A percentile compares a stretch with the other conserved stretches of the same genome.
These are phyloP conservation scores for Naja naja DNA, from an alignment of 2,113 vertebrate genomes.

Conservation along the genomic window DNA sequence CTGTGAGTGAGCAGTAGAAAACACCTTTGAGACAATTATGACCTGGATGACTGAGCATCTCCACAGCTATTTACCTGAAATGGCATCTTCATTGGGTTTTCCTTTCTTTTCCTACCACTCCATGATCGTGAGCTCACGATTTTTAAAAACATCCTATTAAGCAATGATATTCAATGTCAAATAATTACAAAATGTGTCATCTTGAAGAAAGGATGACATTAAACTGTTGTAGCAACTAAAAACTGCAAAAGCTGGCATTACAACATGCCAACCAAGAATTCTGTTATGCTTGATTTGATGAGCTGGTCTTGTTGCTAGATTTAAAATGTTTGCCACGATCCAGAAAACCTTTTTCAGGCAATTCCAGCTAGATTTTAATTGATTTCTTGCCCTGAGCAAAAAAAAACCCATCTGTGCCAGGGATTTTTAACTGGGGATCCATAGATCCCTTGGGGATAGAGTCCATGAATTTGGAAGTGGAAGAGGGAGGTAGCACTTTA, in stretches of 20 bases:
- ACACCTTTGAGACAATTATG: no score
- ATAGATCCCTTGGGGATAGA: background rate
- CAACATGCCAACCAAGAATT: background rate
- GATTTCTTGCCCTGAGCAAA: background rate
- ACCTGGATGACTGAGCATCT: no score
- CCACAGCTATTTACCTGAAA: background rate
- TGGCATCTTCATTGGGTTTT: conserved; percentile 28
- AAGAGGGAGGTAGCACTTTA: background rate
- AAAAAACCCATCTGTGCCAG: background rate
- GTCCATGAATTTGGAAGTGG: background rate
- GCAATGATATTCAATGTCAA: conserved; percentile 24
- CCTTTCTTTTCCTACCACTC: conserved; percentile 40
- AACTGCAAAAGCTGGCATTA: conserved; percentile 11
- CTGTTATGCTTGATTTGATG: conserved; percentile 9
- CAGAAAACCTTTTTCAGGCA: background rate
- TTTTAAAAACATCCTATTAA: conserved; percentile 6
- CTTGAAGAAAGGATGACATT: conserved; percentile 17
- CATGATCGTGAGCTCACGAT: conserved; percentile 19
- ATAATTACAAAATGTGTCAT: background rate
- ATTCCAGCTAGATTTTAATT: background rate
- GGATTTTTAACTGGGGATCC: background rate
- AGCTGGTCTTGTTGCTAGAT: background rate
- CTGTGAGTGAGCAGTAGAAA: no score
- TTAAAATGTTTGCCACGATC: background rate
- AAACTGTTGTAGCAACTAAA: conserved; percentile 20